Percentiles rank a stretch among this genome's conserved stretches.
phyloP scores from a whole-genome alignment of 2,888 invertebrate genomes.

The Drosophila lacicola region DNA sequence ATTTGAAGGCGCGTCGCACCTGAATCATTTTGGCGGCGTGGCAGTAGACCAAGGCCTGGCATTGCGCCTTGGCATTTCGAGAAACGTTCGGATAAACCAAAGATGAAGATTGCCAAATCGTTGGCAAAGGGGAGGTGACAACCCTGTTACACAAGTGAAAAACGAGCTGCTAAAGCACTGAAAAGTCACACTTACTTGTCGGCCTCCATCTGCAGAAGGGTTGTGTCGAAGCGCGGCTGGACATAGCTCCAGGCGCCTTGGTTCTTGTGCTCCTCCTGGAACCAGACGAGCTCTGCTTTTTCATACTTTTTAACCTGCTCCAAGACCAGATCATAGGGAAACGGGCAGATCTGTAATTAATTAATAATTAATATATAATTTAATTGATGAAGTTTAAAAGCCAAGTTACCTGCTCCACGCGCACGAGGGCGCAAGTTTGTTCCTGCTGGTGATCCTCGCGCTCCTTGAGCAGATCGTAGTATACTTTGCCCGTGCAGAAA shows the following conservation, averaged over 20 bases:
- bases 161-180: background rate
- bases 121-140: background rate
- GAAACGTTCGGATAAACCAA: background rate
- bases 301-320: constrained; percentile 89
- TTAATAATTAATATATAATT: background rate
- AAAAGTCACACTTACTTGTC: constrained; percentile 55
- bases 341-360: constrained; percentile 87
- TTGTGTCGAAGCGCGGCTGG: constrained; percentile 89
- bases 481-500: constrained; percentile 93
- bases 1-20: constrained; percentile 74
- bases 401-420: constrained; percentile 91
- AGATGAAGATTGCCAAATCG: background rate
- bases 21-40: constrained; percentile 63
- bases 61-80: constrained; percentile 70
- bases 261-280: constrained; percentile 95
- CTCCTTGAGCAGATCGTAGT: constrained; percentile 91
- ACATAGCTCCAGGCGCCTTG: constrained; percentile 91
- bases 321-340: constrained; percentile 92
- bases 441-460: constrained; percentile 88
- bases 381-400: constrained; percentile 87
- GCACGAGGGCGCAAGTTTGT: constrained; percentile 90
- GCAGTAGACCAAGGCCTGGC: constrained; percentile 62
- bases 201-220: constrained; percentile 85
- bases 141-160: constrained; percentile 9
- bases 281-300: constrained; percentile 89